Evolutionary conservation across 2,888 invertebrate species (phyloP), one percentile per base, ranked within the genome.

Genomic region (Ophion costatus): DNA sequence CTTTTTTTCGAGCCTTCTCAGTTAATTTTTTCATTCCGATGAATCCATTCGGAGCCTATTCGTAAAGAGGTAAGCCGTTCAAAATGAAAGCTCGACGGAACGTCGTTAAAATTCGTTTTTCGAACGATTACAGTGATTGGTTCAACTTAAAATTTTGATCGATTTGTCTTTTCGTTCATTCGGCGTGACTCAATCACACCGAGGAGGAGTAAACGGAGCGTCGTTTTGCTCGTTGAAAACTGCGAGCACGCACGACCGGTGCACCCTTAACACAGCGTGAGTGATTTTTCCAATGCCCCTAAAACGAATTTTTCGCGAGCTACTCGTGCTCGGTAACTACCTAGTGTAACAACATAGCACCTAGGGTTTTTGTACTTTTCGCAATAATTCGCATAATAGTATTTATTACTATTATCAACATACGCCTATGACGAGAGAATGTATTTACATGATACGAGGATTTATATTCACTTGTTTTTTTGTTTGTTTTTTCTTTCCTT

Each of bases 281-380:
- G 70, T 79, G 80, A 77, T 84, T 82, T 38, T 69, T 81, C 79
- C 83, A 86, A 83, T 81, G 76, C 75, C 33, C 29, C 57, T 64
- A 75, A 66, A 24, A 87, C 85, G 85, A 80, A 78, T 85, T 66
- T 42, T 14, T 84, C 64, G 75, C 82, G 85, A 87, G 85, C 83
- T 76, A 81, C 63, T 83, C 80, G 82, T 82, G 84, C 84, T 84
- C 83, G 77, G 79, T 45, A 81, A 88, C 89, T 89, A 91, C 90
- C 92, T 93, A 93, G 91, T 91, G 90, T 93, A 93, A 93, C 90
- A 91, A 92, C 92, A 91, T 93, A 93, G 93, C 93, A 93, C 93
- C 93, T 93, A 93, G 92, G 92, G 92, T 92, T 91, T 93, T 93
- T 93, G 93, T 93, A 93, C 89, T 89, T 89, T 88, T 93, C 92